Evolutionary conservation across 2,113 vertebrate species (phyloP), one percentile per base, ranked within the genome.

Genomic region (Pipa parva): DNA sequence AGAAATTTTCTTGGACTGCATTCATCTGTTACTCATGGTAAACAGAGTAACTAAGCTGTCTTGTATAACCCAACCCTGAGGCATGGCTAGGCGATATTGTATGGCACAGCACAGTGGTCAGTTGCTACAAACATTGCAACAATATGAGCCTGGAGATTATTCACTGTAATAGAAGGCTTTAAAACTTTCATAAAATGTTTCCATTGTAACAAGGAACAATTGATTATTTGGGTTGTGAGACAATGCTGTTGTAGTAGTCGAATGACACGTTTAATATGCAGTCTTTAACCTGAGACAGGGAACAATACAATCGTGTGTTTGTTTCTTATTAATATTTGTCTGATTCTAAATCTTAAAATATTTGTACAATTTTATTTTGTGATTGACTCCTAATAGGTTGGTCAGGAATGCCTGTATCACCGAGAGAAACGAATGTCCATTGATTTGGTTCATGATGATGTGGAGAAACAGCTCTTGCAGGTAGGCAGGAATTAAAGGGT

Each of bases 361-460:
- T 57, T 15, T 8, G 4, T 17, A 20, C 1, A 15, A 12, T 26
- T n/a, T n/a, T n/a, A n/a, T n/a, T n/a, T n/a, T n/a, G 55, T 21
- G 28, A 4, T 11, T 57, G 37, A 13, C 8, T 29, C 24, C 17
- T 52, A n/a, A 15, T 74, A 98, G 95, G 91, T 98, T 1, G 79
- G 92, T 63, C 89, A 91, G 76, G 94, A 97, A 82, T 98, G 95
- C 76, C 77, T 98, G 36, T 93, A 94, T 77, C 89, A 98, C 63
- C 84, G 93, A 69, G 95, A 99, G 85, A 96, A 95, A 81, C 88
- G 95, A 73, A 93, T 95, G 88, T 91, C 91, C 51, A 96, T 97
- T 0, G 93, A 98, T 74, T 81, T 98, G 22, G 95, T 97, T 2
- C 90, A 91, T 0, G 94, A 98, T 0, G 84, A 87, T 0, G 95